phyloP scores from a whole-genome alignment of 2,797 vertebrate genomes.

The Myoxocephalus aenaeus region DNA sequence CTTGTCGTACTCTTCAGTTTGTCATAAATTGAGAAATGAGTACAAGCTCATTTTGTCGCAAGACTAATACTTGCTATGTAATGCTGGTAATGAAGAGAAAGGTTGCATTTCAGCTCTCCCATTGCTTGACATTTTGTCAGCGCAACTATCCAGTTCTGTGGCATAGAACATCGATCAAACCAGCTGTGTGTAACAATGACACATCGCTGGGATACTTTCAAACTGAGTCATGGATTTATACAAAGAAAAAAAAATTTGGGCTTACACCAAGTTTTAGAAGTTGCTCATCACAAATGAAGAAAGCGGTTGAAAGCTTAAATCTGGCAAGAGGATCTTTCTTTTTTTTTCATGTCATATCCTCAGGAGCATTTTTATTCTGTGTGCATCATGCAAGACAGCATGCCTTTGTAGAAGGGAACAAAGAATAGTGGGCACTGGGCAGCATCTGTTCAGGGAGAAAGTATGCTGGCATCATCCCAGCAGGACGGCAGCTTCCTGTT shows the following conservation, averaged over 20 bases:
- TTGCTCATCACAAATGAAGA: conserved; percentile 19
- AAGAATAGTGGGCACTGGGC: conserved; percentile 37
- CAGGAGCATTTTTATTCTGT: conserved; percentile 43
- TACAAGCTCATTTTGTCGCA: conserved; percentile 20
- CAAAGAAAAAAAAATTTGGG: not conserved
- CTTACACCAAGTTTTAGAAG: conserved; percentile 7
- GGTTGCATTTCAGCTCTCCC: conserved; percentile 13
- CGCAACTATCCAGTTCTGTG: conserved; percentile 19
- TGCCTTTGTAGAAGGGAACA: conserved; percentile 41
- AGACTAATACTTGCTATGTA: not conserved
- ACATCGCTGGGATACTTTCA: conserved; percentile 16
- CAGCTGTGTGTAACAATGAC: conserved; percentile 19
- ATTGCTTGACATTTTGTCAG: conserved; percentile 14
- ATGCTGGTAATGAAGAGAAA: conserved; percentile 25
- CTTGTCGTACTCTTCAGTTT: conserved; percentile 31
- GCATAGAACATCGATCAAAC: conserved; percentile 38
- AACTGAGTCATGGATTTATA: conserved; percentile 6
- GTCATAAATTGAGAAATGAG: conserved; percentile 31
- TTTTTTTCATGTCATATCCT: not conserved
- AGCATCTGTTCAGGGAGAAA: conserved; percentile 61
- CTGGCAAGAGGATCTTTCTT: not conserved
- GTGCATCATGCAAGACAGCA: conserved; percentile 13
- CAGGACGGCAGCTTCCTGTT: conserved; percentile 36
- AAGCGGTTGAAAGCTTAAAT: conserved; percentile 13
- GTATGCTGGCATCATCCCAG: conserved; percentile 49